Base-by-base conservation (phyloP, 2,797 vertebrate species). In the Spizella passerina region DNA sequence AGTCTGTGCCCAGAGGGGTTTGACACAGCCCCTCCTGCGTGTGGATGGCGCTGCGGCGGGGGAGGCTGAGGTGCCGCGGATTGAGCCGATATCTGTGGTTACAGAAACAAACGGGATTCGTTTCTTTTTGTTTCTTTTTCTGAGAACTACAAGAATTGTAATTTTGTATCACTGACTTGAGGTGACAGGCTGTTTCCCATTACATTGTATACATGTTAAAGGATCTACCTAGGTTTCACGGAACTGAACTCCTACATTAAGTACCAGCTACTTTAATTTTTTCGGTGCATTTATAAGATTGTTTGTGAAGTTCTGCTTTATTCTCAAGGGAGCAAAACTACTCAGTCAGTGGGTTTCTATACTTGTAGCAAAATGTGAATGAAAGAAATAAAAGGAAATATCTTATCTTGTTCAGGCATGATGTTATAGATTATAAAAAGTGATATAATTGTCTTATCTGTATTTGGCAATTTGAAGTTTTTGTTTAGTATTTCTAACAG, bases 381-480 rank as follows among this genome's bases (percentile, higher is more conserved):
- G 82, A 93, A 91, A 92, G 77, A 93, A 87, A 57, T 80, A 81
- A 88, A 95, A 93, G 61, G 84, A 91, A 94, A 60, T 34, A 65
- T 18, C 41, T 84, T 94, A 79, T 83, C 59, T 95, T 73, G 66
- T 90, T 91, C 64, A 91, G 70, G 39, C 46, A 80, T 68, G 76
- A 71, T 90, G 50, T 41, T 95, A 50, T 2, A 91, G 85, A 88
- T 94, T 41, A n/a, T 19, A 23, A 85, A 88, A 88, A 81, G 19
- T 1, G 59, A 78, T 95, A 86, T 7, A 43, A 77, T 92, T 90
- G 27, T 84, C 27, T 92, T 82, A 64, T 56, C 78, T 91, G 32
- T 87, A 60, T 83, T 85, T 59, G 77, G 68, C 36, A 81, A 57
- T 86, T 83, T 76, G 15, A 77, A 68, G 15, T 53, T 91, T 73